These are phyloP conservation scores for Clarias gariepinus DNA, from an alignment of 2,113 vertebrate genomes.

Conservation along the genomic window DNA sequence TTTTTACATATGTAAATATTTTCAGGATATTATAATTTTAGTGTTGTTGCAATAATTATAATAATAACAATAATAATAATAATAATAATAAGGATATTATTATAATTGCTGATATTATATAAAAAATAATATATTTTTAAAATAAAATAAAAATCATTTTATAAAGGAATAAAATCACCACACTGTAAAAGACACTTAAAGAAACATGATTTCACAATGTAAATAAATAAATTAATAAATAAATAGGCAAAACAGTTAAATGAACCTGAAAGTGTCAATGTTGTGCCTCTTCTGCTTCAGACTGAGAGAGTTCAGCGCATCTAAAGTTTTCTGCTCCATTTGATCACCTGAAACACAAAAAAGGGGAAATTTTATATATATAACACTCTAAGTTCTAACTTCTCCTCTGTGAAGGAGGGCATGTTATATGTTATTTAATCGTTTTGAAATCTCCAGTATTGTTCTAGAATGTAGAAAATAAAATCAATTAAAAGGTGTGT, in stretches of 20 bases:
- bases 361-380: too few species aligned
- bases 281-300: constrained; percentile 10
- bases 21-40: neutral
- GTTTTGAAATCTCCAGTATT: too few species aligned
- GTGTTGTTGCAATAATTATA: neutral
- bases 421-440: too few species aligned
- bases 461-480: too few species aligned
- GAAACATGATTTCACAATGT: neutral
- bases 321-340: constrained; percentile 56
- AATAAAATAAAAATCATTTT: too few species aligned
- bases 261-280: constrained; percentile 65
- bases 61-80: neutral
- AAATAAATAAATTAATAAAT: neutral
- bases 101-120: neutral
- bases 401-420: too few species aligned
- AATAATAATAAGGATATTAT: neutral
- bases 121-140: too few species aligned
- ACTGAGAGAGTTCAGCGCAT: constrained; percentile 15
- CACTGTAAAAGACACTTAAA: neutral
- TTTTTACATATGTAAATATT: neutral
- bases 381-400: too few species aligned
- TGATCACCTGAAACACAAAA: constrained; percentile 32
- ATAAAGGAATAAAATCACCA: neutral
- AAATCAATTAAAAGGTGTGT: too few species aligned
- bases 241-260: neutral